phyloP scores from a whole-genome alignment of 2,888 invertebrate species.

The Caenorhabditis macrosperma region DNA sequence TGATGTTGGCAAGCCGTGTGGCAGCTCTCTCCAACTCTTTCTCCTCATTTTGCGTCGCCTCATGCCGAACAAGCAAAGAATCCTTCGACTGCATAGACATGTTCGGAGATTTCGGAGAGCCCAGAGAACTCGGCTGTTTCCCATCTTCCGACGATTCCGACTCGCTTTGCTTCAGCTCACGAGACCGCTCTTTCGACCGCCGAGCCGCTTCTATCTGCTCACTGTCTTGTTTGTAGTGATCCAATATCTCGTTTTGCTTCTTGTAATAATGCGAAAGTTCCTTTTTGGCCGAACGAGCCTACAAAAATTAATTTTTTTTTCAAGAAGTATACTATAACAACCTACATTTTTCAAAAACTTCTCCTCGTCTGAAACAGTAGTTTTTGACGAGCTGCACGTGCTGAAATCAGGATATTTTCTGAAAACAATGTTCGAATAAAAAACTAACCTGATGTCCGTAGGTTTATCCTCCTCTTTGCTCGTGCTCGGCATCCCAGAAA shows the following conservation, averaged over 20 bases:
- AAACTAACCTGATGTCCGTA: not conserved
- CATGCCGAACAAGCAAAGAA: constrained; percentile 25
- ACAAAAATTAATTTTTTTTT: not conserved
- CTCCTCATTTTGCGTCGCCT: constrained; percentile 11
- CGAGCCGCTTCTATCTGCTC: constrained; percentile 70
- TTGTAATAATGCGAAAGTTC: constrained; percentile 70
- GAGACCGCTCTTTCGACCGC: constrained; percentile 7
- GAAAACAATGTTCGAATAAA: not conserved
- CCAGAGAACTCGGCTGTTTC: not conserved
- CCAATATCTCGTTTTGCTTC: constrained; percentile 73
- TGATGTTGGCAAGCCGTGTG: constrained; percentile 67
- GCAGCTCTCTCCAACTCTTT: constrained; percentile 46
- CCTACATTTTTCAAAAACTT: constrained; percentile 20
- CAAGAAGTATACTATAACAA: not conserved
- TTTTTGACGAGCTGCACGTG: constrained; percentile 1
- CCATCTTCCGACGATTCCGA: constrained; percentile 10
- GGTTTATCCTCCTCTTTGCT: not conserved
- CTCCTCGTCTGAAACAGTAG: constrained; percentile 21
- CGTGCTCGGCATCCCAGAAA: not conserved
- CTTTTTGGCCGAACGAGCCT: constrained; percentile 14
- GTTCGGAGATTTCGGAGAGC: not conserved
- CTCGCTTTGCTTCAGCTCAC: not conserved
- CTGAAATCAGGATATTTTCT: not conserved
- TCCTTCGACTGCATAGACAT: constrained; percentile 15
- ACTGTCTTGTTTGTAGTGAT: constrained; percentile 73